A percentile compares a stretch with the other conserved stretches of the same genome.
Conservation (phyloP, 2,797 vertebrate genomes). For the Myotis vivesi region DNA sequence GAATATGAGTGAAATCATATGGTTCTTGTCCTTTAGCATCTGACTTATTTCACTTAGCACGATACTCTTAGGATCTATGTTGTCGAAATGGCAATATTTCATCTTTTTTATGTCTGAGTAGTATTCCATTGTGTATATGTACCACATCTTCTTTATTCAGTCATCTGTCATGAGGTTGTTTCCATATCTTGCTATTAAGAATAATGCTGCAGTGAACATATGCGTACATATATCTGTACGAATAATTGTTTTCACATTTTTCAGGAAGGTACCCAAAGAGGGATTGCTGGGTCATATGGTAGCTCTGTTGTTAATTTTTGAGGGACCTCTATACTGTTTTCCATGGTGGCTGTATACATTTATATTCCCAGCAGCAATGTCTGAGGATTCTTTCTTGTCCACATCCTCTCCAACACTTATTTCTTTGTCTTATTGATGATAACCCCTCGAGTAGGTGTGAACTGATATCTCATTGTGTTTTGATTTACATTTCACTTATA, state of each 20-base stretch:
- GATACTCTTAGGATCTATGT: background rate
- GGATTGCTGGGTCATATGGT: background rate
- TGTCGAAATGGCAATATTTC: background rate
- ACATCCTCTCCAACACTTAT: background rate
- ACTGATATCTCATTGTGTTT: background rate
- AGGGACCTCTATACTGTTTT: background rate
- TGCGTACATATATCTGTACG: background rate
- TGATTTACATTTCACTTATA: background rate
- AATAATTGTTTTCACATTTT: background rate
- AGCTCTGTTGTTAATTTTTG: background rate
- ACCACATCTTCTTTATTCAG: background rate
- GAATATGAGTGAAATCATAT: too few species aligned
- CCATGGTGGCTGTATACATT: too few species aligned
- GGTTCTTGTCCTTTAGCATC: background rate
- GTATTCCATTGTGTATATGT: too few species aligned
- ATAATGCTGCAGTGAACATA: background rate
- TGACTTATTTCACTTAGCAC: background rate
- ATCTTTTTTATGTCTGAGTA: background rate
- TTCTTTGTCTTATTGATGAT: background rate
- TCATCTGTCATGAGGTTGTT: background rate
- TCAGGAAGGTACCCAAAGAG: background rate
- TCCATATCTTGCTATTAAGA: background rate
- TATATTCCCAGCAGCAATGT: background rate
- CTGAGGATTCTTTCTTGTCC: background rate
- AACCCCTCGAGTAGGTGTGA: background rate